Conservation (phyloP, 1,140 invertebrate species). For the Caerostris extrusa region DNA sequence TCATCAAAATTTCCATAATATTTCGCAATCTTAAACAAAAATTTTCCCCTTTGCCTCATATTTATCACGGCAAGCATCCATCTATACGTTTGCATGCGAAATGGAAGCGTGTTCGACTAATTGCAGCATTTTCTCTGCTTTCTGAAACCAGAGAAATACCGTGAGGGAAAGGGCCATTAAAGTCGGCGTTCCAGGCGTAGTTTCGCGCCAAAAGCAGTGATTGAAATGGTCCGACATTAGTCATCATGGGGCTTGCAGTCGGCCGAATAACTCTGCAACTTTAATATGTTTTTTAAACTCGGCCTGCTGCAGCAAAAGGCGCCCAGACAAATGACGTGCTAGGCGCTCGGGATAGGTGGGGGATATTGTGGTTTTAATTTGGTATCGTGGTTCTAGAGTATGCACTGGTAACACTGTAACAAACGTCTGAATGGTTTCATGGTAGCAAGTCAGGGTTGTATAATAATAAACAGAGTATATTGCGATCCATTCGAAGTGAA, state of each 20-base stretch:
- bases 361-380: slow-evolving; percentile 1
- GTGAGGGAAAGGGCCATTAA: background rate
- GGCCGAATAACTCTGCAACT: background rate
- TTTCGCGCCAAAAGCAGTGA: slow-evolving; percentile 8
- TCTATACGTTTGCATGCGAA: background rate
- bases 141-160: background rate
- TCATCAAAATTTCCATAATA: background rate
- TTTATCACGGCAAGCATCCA: background rate
- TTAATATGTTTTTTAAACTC: slow-evolving; percentile 37
- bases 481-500: too few species aligned
- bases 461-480: background rate
- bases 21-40: background rate
- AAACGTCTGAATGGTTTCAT: background rate
- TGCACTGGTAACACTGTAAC: background rate
- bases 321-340: background rate
- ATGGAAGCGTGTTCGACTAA: background rate
- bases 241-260: slow-evolving; percentile 12
- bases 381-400: background rate
- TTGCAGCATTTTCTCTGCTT: slow-evolving; percentile 1
- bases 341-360: background rate
- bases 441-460: background rate
- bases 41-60: background rate
- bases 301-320: background rate
- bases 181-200: background rate
- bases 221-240: slow-evolving; percentile 33